Conservation (phyloP, 2,888 invertebrate genomes). For the Drosophila buzzatii region DNA sequence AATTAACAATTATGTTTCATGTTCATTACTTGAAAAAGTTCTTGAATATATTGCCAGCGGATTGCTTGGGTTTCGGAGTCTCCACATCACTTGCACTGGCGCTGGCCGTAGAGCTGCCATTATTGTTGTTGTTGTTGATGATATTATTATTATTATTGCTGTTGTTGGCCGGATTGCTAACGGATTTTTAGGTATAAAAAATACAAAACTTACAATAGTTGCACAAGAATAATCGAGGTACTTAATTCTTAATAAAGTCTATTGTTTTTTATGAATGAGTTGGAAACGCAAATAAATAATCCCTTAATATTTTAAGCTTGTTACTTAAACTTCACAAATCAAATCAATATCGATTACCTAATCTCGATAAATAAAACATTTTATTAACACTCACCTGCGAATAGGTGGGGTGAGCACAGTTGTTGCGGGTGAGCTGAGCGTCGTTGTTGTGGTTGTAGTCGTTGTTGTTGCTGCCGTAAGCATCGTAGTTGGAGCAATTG, state of each 20-base stretch:
- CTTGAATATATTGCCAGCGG: constrained; percentile 96
- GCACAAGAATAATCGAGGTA: not conserved
- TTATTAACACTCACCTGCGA: constrained; percentile 85
- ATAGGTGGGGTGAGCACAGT: constrained; percentile 85
- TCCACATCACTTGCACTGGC: constrained; percentile 63
- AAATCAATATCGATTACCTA: not conserved
- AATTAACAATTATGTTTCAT: constrained; percentile 21
- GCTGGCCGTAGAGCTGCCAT: constrained; percentile 63
- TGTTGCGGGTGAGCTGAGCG: constrained; percentile 68
- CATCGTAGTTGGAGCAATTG: constrained; percentile 81
- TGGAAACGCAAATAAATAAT: no score
- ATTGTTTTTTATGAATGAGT: not conserved
- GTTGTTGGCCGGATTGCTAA: constrained; percentile 65
- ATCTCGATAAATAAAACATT: no score
- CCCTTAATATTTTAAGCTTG: no score
- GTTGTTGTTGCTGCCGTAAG: constrained; percentile 67
- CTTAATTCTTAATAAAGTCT: not conserved
- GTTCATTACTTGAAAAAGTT: constrained; percentile 96
- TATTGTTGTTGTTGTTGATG: constrained; percentile 58
- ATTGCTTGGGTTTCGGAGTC: constrained; percentile 89
- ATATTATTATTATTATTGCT: constrained; percentile 54
- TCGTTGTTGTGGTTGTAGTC: constrained; percentile 59
- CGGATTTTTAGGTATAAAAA: constrained; percentile 22
- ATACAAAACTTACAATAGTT: constrained; percentile 18
- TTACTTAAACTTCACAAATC: no score